Evolutionary conservation across 2,797 vertebrate species (phyloP), one percentile per base, ranked within the genome.

Genomic region (Delichon dasypus): DNA sequence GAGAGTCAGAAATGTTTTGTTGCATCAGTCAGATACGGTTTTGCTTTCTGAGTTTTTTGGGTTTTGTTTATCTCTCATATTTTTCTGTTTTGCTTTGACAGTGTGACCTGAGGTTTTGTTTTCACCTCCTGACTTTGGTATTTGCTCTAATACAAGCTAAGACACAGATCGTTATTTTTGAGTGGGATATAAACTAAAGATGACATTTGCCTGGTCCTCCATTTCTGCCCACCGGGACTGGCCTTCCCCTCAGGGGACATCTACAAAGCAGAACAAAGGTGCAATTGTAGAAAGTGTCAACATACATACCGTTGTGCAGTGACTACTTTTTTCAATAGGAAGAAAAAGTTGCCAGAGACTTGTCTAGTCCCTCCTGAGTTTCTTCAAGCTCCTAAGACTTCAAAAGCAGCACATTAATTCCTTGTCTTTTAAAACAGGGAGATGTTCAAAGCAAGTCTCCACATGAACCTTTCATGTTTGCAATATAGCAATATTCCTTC

Each of bases 251-350:
- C 34, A 70, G 20, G 23, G 20, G 9, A 70, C 3, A 7, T 8
- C 7, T 48, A 34, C 25, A 53, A 44, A 83, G 22, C 25, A 71
- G 29, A 74, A 48, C 5, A 36, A 73, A 70, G 8, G 16, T 79
- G 25, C 32, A 58, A 16, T 17, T 29, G 34, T 6, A 77, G 10
- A 13, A 48, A 87, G 16, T 13, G 38, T 25, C 40, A 54, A 15
- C 17, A 19, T 26, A 40, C 5, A 22, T 5, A n/a, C 2, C 0
- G 1, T 26, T 58, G 44, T 36, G 44, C 11, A 32, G 11, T 32
- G 10, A 57, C 54, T 34, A 5, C 16, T 32, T 62, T 27, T 67
- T 66, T 67, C 23, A 51, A 19, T 9, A 47, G 4, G 34, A 71
- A 19, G 6, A 34, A 55, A 55, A 42, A 65, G 10, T 11, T 57